phyloP scores from a whole-genome alignment of 2,888 invertebrate species.

The Zaprionus bogoriensis region DNA sequence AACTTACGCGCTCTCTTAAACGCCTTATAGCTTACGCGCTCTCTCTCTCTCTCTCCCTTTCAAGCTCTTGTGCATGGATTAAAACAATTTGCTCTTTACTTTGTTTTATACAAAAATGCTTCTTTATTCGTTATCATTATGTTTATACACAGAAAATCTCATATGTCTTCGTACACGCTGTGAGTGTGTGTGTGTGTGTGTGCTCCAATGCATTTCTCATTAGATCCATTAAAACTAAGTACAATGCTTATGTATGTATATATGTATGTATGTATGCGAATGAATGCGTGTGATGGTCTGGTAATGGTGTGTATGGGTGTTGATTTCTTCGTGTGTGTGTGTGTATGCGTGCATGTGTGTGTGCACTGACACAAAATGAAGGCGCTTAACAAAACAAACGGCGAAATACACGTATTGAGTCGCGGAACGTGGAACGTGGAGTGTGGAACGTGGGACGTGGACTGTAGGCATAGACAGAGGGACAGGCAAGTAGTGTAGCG shows the following conservation, averaged over 20 bases:
- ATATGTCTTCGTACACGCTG: slow-evolving; percentile 54
- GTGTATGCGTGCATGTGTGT: slow-evolving; percentile 54
- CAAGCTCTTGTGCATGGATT: not conserved
- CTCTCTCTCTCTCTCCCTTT: not conserved
- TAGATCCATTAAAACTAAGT: slow-evolving; percentile 66
- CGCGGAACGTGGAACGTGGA: slow-evolving; percentile 31
- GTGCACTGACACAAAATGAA: slow-evolving; percentile 80
- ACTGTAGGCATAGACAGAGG: slow-evolving; percentile 10
- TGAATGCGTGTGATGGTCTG: slow-evolving; percentile 50
- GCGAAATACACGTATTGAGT: slow-evolving; percentile 40
- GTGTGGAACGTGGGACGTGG: no score
- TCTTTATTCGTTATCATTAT: slow-evolving; percentile 77
- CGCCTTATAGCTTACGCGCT: no score
- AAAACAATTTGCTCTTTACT: slow-evolving; percentile 51
- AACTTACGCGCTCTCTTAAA: not conserved
- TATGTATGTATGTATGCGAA: slow-evolving; percentile 46
- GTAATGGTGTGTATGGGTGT: slow-evolving; percentile 24
- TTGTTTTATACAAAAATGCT: slow-evolving; percentile 82
- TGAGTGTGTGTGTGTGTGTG: no score
- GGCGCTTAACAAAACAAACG: slow-evolving; percentile 78
- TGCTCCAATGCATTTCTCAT: slow-evolving; percentile 55
- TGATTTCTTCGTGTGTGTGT: slow-evolving; percentile 26
- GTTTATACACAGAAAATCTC: slow-evolving; percentile 71
- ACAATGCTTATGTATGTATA: slow-evolving; percentile 67
- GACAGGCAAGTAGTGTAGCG: slow-evolving; percentile 8